These are phyloP conservation scores for Magallana ariakensis DNA, from an alignment of 1,140 invertebrate genomes.

Conservation along the genomic window DNA sequence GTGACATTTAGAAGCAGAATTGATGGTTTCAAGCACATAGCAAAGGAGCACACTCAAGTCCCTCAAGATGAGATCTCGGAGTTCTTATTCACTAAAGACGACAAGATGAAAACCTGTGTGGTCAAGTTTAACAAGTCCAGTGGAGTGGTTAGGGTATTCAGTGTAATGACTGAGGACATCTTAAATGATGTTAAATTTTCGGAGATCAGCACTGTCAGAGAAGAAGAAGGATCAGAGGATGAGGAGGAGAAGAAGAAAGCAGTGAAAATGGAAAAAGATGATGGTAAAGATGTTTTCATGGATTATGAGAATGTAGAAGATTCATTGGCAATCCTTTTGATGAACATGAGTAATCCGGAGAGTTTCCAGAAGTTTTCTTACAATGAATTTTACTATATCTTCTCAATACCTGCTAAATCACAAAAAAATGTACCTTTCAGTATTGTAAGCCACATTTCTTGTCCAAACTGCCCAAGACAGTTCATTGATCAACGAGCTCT, in stretches of 20 bases:
- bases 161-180: background rate
- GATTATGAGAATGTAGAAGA: constrained; percentile 25
- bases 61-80: constrained; percentile 11
- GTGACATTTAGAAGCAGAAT: constrained; percentile 38
- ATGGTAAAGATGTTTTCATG: background rate
- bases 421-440: background rate
- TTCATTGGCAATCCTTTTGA: background rate
- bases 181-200: constrained; percentile 34
- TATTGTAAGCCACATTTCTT: background rate
- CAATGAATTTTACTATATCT: constrained; percentile 18
- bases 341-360: constrained; percentile 14
- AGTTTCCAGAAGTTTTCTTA: constrained; percentile 22
- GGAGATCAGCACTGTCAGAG: background rate
- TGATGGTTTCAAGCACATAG: constrained; percentile 10
- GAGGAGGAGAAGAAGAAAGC: constrained; percentile 7
- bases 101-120: constrained; percentile 28
- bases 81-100: background rate
- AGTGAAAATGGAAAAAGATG: constrained; percentile 13
- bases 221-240: background rate
- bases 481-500: background rate
- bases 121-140: background rate
- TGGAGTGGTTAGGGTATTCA: background rate
- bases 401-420: constrained; percentile 19
- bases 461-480: constrained; percentile 20
- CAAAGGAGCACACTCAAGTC: background rate